These are phyloP conservation scores for Oncorhynchus nerka DNA, from an alignment of 2,113 vertebrate species.

Conservation along the genomic window DNA sequence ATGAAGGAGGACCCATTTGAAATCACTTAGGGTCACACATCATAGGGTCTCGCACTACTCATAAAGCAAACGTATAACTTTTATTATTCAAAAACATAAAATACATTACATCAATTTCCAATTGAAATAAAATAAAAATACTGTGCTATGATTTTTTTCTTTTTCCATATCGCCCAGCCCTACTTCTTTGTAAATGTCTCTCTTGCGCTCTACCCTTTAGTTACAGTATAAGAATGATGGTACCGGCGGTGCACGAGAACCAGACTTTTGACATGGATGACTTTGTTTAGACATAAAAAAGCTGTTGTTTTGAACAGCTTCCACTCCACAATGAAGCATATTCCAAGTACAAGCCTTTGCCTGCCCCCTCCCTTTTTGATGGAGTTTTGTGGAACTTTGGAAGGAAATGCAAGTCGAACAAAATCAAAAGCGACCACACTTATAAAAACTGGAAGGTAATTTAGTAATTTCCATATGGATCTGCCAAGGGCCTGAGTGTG, in stretches of 20 bases:
- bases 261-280: slow-evolving; percentile 5
- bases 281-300: slow-evolving; percentile 21
- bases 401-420: background rate
- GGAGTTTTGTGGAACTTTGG: slow-evolving; percentile 9
- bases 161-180: too few species aligned
- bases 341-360: background rate
- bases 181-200: too few species aligned
- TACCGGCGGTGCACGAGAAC: background rate
- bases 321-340: slow-evolving; percentile 7
- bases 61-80: too few species aligned
- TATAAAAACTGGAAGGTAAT: slow-evolving; percentile 18
- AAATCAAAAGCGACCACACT: slow-evolving; percentile 11
- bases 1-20: too few species aligned
- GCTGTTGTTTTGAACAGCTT: slow-evolving; percentile 29
- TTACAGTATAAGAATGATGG: background rate
- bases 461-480: slow-evolving; percentile 29
- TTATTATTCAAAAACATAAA: too few species aligned
- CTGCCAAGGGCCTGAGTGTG: slow-evolving; percentile 28
- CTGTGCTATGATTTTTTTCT: too few species aligned
- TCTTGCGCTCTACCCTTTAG: background rate
- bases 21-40: too few species aligned
- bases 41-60: too few species aligned
- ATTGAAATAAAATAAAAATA: too few species aligned
- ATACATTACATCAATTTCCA: too few species aligned
- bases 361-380: background rate